Evolutionary conservation across 23 tunicate genomes (phyloP), one percentile per base, ranked within the genome.

Genomic region (Halocynthia aurantium): DNA sequence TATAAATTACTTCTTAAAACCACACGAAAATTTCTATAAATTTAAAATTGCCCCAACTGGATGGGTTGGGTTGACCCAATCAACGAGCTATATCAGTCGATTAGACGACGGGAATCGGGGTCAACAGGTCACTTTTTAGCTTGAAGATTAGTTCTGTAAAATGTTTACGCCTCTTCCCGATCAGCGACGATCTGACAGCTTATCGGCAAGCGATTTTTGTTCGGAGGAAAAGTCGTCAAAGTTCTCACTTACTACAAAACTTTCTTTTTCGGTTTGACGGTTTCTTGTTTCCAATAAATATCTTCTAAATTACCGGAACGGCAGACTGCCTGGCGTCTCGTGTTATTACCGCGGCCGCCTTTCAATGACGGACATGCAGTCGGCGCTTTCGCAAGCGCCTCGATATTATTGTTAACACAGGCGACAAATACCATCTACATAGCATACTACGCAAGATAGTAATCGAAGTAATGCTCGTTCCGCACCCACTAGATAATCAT

Each of bases 251-350:
- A 49, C 55, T 22, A 74, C 56, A 22, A 22, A 74, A 10, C 11
- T 19, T 74, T 54, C 56, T 19, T 74, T 56, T 54, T 74, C 31
- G 57, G 64, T 74, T 74, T 74, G 78, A 74, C 19, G 78, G 78
- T 54, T 54, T 74, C 78, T 74, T 64, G 78, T 55, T 54, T 74
- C 57, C 50, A 74, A 21, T 21, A 74, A 74, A 74, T 54, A 74
- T 56, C 55, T 13, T 54, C 78, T 55, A 74, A 74, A 74, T 74
- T 56, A 54, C 78, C 22, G 64, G 13, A 54, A 12, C 56, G 78
- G 50, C 64, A 74, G 78, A 74, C 78, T 52, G 20, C 12, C 18
- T 20, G 78, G 78, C 78, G 78, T 74, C 78, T 55, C 2, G 21
- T n/a, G 31, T 40, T 49, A 56, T 74, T 74, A 54, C 56, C 78